Percentiles rank a stretch among this genome's conserved stretches.
Evolutionary conservation across 2,888 invertebrate genomes (phyloP).

Genomic region (Pachydiplax longipennis): DNA sequence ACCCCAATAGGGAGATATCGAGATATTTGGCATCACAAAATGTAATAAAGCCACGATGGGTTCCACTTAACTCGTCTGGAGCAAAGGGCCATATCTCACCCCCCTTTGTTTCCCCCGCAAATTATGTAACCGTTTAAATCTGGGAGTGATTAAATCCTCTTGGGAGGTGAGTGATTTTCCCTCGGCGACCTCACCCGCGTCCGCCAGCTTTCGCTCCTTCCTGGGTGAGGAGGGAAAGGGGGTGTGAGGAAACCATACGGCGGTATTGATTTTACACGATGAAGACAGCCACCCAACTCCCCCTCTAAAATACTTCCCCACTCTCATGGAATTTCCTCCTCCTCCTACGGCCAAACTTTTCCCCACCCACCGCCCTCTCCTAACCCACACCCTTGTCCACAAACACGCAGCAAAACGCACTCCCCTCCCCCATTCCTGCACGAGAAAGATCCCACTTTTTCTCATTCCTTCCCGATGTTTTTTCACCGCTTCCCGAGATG

Average conservation of each 20-base stretch:
- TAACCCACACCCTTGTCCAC: not conserved
- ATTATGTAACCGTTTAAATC: not conserved
- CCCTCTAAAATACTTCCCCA: not conserved
- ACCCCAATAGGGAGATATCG: no score
- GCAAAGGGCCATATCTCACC: not conserved
- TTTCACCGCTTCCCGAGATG: not conserved
- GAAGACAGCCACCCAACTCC: not conserved
- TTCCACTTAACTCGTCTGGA: no score
- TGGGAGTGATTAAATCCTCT: not conserved
- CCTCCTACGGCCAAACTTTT: not conserved
- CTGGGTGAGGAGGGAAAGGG: not conserved
- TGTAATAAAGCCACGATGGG: no score
- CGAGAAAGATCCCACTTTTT: not conserved
- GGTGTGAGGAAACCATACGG: not conserved
- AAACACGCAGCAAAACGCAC: not conserved
- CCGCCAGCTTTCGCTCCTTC: not conserved
- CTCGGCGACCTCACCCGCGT: not conserved
- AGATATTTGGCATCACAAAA: no score
- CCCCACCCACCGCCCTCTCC: not conserved
- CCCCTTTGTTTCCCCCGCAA: not conserved
- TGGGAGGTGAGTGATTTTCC: not conserved
- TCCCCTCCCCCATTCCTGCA: not conserved
- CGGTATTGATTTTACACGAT: not conserved
- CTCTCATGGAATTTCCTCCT: not conserved
- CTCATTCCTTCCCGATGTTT: not conserved